These are phyloP conservation scores for Hirtodrosophila alboralis DNA, from an alignment of 2,888 invertebrate genomes.

Conservation along the genomic window DNA sequence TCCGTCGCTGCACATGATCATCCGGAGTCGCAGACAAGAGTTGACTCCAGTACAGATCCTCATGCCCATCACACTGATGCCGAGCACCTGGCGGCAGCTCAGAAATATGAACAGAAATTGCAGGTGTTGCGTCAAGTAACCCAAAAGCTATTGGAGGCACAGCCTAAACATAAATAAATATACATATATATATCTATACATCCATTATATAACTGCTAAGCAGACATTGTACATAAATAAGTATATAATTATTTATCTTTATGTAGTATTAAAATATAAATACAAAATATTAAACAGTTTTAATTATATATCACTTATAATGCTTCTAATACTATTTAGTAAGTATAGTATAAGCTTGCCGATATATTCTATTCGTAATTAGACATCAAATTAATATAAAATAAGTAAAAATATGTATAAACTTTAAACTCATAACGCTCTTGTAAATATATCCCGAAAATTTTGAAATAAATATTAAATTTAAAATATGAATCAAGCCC, in stretches of 20 bases:
- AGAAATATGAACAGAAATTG: constrained; percentile 64
- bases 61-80: constrained; percentile 47
- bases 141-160: constrained; percentile 56
- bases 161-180: constrained; percentile 49
- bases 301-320: no score
- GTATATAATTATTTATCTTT: constrained; percentile 48
- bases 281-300: constrained; percentile 6
- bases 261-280: constrained; percentile 20
- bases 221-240: constrained; percentile 54
- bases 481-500: no score
- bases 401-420: no score
- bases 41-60: constrained; percentile 14
- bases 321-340: no score
- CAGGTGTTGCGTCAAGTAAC: constrained; percentile 66
- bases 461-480: no score
- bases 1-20: constrained; percentile 28
- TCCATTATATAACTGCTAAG: constrained; percentile 44
- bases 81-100: constrained; percentile 50
- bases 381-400: no score
- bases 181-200: constrained; percentile 2
- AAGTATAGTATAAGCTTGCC: no score
- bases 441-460: no score
- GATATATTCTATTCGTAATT: no score
- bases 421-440: no score
- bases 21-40: constrained; percentile 17